A percentile compares a stretch with the other conserved stretches of the same genome.
Evolutionary conservation across 2,113 vertebrate genomes (phyloP).

Genomic region (Limnothrissa miodon): DNA sequence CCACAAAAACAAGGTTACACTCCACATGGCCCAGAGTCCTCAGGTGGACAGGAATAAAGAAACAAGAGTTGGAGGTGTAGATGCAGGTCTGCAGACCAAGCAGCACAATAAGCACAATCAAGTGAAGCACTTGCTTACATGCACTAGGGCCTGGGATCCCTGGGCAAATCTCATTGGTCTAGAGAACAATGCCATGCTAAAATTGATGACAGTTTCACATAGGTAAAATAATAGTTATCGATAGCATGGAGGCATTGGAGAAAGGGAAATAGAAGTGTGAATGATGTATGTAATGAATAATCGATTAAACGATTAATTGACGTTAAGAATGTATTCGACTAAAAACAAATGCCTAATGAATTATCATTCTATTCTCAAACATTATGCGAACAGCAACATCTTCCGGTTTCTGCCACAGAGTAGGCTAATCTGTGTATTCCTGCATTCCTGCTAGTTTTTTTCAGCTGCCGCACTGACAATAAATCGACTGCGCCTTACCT

Average conservation of each 20-base stretch:
- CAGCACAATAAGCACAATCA: background rate
- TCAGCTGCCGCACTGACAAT: too few relatives aligned
- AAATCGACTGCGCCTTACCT: too few relatives aligned
- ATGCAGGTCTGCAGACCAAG: background rate
- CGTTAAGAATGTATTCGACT: too few relatives aligned
- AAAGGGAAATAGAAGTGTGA: background rate
- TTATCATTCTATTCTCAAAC: too few relatives aligned
- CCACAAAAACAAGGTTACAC: constrained; percentile 40
- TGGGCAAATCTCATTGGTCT: background rate
- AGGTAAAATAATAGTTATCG: background rate
- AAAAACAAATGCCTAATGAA: too few relatives aligned
- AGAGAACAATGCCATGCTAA: background rate
- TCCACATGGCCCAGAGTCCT: background rate
- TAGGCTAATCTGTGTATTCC: too few relatives aligned
- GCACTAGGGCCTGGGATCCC: background rate
- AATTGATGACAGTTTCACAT: background rate
- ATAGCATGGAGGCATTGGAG: background rate
- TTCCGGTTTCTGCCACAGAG: too few relatives aligned
- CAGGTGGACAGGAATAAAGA: background rate
- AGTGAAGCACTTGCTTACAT: background rate
- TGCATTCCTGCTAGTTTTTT: too few relatives aligned
- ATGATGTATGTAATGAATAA: too few relatives aligned
- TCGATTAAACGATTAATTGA: too few relatives aligned
- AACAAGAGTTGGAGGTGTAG: background rate
- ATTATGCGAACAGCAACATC: too few relatives aligned